Conservation (phyloP, 2,113 vertebrate species). For the Syngnathus typhle region DNA sequence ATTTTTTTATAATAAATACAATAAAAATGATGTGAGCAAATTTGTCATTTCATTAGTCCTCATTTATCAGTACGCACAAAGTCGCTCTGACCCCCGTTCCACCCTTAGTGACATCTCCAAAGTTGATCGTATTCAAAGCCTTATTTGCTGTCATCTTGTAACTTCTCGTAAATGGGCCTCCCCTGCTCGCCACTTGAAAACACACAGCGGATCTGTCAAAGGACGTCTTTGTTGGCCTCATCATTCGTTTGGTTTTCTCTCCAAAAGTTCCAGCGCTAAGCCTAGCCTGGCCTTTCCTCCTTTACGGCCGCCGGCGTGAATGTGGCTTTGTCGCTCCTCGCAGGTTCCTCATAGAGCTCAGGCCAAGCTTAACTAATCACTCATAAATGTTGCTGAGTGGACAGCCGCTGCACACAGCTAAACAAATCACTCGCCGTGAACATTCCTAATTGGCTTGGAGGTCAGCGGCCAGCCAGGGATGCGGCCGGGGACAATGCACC, state of each 20-base stretch:
- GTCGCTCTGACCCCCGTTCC: neutral
- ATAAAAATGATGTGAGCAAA: neutral
- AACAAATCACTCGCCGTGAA: constrained; percentile 55
- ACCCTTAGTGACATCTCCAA: neutral
- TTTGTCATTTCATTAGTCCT: neutral
- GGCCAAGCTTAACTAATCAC: constrained; percentile 67
- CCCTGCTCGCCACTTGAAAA: constrained; percentile 32
- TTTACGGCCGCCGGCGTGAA: constrained; percentile 47
- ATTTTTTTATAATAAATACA: neutral
- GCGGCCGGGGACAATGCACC: neutral
- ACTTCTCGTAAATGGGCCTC: constrained; percentile 31
- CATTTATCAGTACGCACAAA: neutral
- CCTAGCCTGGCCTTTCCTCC: constrained; percentile 43
- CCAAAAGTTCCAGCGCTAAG: constrained; percentile 55
- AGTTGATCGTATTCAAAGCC: neutral
- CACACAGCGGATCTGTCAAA: constrained; percentile 46
- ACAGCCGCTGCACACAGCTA: constrained; percentile 41
- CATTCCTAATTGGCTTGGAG: constrained; percentile 55
- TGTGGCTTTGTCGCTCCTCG: constrained; percentile 59
- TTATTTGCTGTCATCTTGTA: neutral
- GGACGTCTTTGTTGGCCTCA: constrained; percentile 52
- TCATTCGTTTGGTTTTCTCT: constrained; percentile 51
- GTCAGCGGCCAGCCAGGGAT: constrained; percentile 12
- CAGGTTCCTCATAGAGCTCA: constrained; percentile 60
- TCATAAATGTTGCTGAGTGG: constrained; percentile 67